Conservation (phyloP, 2,113 vertebrate genomes). For the Ammodytes marinus region DNA sequence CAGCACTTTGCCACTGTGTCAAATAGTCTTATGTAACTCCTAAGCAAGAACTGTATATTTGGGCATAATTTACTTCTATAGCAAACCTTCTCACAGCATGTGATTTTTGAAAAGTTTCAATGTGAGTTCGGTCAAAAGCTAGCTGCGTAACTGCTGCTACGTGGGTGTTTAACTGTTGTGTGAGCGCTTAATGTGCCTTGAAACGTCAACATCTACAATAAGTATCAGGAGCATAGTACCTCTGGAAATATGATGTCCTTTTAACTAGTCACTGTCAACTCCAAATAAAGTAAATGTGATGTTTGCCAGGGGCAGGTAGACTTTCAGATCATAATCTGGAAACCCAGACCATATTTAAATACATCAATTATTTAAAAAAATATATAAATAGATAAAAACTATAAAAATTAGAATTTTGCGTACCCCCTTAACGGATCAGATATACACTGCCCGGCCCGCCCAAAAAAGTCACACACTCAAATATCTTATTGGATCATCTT, state of each 20-base stretch:
- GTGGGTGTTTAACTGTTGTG: constrained; percentile 1
- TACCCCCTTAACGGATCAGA: not conserved
- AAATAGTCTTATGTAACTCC: not conserved
- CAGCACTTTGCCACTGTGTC: not conserved
- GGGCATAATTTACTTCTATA: constrained; percentile 5
- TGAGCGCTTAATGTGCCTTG: constrained; percentile 14
- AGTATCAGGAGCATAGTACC: not conserved
- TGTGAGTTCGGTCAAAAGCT: not conserved
- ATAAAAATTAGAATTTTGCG: not conserved
- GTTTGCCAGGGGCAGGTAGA: not conserved
- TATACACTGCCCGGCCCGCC: too few species aligned
- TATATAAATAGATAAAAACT: not conserved
- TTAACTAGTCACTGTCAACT: constrained; percentile 6
- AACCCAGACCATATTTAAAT: not conserved
- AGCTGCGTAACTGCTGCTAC: constrained; percentile 20
- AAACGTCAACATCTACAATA: constrained; percentile 1
- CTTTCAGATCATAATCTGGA: not conserved
- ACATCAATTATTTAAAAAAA: not conserved
- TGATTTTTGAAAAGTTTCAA: not conserved
- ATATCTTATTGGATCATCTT: too few species aligned
- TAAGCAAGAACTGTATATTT: not conserved
- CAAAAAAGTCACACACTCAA: too few species aligned
- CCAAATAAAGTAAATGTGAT: not conserved
- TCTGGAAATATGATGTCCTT: not conserved
- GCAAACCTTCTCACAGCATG: not conserved